Evolutionary conservation across 92 coral and sea anemone genomes (phyloP).

Genomic region (Plumapathes pennacea): DNA sequence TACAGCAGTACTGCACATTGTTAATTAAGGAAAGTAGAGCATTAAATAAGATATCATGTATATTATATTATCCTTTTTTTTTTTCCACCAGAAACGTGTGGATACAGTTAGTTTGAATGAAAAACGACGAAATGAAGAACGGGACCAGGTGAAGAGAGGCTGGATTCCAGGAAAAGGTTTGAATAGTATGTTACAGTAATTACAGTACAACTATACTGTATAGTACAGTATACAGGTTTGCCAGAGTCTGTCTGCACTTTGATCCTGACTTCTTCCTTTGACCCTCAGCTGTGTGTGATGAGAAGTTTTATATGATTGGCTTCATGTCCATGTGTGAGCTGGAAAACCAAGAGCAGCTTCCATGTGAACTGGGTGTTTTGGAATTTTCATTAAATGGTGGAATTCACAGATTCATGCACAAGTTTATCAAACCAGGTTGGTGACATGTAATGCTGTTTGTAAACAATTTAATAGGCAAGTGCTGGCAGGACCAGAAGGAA

Average conservation of each 20-base stretch:
- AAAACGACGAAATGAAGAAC: slow-evolving; percentile 70
- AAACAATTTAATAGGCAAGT: no score
- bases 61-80: not conserved
- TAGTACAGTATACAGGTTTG: not conserved
- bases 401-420: slow-evolving; percentile 72
- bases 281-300: slow-evolving; percentile 82
- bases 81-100: slow-evolving; percentile 76
- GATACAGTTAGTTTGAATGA: slow-evolving; percentile 89
- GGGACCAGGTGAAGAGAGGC: slow-evolving; percentile 66
- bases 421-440: slow-evolving; percentile 87
- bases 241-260: no score
- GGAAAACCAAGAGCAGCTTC: slow-evolving; percentile 69
- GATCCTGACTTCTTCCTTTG: no score
- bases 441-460: no score
- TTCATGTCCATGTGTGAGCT: slow-evolving; percentile 81
- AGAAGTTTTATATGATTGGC: slow-evolving; percentile 77
- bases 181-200: not conserved
- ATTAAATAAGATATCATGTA: not conserved
- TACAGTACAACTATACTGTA: not conserved
- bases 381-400: slow-evolving; percentile 88
- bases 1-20: no score
- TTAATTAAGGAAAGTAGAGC: not conserved
- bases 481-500: no score
- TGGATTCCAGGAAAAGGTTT: slow-evolving; percentile 92
- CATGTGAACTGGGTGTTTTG: slow-evolving; percentile 84